A percentile compares a stretch with the other conserved stretches of the same genome.
phyloP scores from a whole-genome alignment of 1,140 invertebrate species.

The Cheumatopsyche charites region DNA sequence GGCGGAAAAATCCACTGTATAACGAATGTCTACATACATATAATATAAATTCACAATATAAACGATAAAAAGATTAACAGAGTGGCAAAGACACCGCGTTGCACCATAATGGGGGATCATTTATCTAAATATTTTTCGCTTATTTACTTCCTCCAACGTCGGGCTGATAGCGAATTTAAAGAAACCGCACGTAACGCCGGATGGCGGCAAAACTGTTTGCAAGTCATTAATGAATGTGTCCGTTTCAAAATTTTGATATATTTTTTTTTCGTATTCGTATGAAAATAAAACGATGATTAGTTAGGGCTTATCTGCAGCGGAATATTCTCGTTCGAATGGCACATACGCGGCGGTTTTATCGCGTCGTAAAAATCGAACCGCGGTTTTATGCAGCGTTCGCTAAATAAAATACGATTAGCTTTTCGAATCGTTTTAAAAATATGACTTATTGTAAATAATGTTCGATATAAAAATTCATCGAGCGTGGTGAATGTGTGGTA shows the following conservation, averaged over 20 bases:
- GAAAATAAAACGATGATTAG: no score
- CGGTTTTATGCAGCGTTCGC: no score
- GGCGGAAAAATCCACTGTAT: neutral
- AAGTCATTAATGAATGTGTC: constrained; percentile 1
- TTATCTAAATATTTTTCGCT: constrained; percentile 49
- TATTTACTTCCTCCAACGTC: constrained; percentile 40
- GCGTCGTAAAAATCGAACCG: no score
- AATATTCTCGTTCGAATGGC: neutral
- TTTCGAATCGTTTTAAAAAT: no score
- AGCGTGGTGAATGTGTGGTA: neutral
- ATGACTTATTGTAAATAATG: constrained; percentile 3
- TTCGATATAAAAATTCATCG: constrained; percentile 18
- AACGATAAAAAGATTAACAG: constrained; percentile 48
- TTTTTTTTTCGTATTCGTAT: neutral
- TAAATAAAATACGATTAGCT: no score
- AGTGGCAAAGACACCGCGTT: constrained; percentile 45
- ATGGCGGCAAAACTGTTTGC: constrained; percentile 5
- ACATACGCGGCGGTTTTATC: neutral
- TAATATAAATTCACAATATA: constrained; percentile 38
- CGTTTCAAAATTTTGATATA: neutral
- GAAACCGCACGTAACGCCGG: constrained; percentile 30
- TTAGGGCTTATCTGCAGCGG: no score
- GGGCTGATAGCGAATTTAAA: constrained; percentile 34
- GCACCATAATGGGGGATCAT: constrained; percentile 48
- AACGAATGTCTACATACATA: no score